A percentile compares a stretch with the other conserved stretches of the same genome.
Evolutionary conservation across 2,113 vertebrate species (phyloP).

Genomic region (Hemiprocne comata): DNA sequence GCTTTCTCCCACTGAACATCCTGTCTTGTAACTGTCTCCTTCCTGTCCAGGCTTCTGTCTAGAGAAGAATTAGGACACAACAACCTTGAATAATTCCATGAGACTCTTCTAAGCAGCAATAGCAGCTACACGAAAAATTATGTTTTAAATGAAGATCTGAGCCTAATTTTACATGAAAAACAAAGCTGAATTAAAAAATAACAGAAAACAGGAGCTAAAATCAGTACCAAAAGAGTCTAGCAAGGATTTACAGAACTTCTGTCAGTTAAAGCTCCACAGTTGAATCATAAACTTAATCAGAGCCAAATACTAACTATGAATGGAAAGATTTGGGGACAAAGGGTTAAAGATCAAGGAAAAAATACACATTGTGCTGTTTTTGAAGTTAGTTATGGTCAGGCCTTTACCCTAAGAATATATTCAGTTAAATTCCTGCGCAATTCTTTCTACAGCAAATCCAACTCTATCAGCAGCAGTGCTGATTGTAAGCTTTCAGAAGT

Average conservation of each 20-base stretch:
- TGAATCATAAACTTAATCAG: neutral
- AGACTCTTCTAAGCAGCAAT: neutral
- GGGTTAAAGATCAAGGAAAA: slow-evolving; percentile 7
- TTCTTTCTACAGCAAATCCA: neutral
- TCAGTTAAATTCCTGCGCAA: neutral
- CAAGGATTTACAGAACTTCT: slow-evolving; percentile 5
- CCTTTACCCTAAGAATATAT: neutral
- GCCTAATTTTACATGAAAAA: slow-evolving; percentile 13
- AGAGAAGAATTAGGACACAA: neutral
- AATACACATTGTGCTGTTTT: neutral
- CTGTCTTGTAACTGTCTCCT: neutral
- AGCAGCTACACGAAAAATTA: neutral
- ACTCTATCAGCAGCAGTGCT: neutral
- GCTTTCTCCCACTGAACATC: neutral
- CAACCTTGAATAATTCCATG: neutral
- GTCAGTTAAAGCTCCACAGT: neutral
- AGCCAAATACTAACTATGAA: neutral
- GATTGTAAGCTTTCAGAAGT: neutral
- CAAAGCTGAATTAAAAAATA: neutral
- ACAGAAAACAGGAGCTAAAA: neutral
- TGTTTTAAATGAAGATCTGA: neutral
- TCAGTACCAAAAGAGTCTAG: neutral
- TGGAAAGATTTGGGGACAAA: neutral
- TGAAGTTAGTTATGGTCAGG: neutral
- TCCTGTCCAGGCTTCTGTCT: neutral